These are phyloP conservation scores for Papilio elwesi DNA, from an alignment of 2,888 invertebrate genomes.

Conservation along the genomic window DNA sequence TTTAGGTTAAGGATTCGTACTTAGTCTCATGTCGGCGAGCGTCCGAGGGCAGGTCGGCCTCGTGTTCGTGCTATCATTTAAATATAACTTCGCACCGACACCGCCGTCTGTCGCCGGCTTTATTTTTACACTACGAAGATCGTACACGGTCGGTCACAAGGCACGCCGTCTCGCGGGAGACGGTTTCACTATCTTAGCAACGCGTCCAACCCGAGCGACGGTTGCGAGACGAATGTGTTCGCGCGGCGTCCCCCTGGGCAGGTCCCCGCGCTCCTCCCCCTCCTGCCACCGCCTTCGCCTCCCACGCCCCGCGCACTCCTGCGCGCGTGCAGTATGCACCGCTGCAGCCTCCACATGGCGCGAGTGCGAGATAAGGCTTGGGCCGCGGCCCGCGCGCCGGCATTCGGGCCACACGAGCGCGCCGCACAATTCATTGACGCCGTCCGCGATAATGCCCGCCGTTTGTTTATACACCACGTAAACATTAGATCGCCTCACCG, in stretches of 20 bases:
- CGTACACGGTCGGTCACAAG: constrained; percentile 67
- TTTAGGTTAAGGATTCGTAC: constrained; percentile 71
- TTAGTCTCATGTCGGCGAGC: constrained; percentile 78
- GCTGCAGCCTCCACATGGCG: constrained; percentile 77
- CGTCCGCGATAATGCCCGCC: constrained; percentile 62
- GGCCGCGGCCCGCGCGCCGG: constrained; percentile 49
- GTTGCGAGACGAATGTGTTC: constrained; percentile 67
- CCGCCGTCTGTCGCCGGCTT: constrained; percentile 80
- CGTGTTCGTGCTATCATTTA: constrained; percentile 80
- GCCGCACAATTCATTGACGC: constrained; percentile 73
- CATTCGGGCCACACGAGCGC: constrained; percentile 57
- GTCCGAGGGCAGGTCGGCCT: constrained; percentile 71
- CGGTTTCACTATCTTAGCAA: constrained; percentile 53
- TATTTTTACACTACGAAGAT: constrained; percentile 79
- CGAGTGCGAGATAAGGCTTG: constrained; percentile 62
- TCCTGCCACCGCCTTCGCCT: constrained; percentile 47
- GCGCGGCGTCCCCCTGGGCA: constrained; percentile 59
- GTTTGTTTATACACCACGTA: constrained; percentile 67
- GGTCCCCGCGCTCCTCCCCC: constrained; percentile 49
- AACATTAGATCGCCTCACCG: constrained; percentile 54
- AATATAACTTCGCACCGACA: constrained; percentile 76
- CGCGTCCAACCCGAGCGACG: constrained; percentile 59
- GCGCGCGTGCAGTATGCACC: constrained; percentile 70
- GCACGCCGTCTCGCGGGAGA: constrained; percentile 61
- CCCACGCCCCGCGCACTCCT: constrained; percentile 47